phyloP scores from a whole-genome alignment of 2,797 vertebrate genomes.

The Margarornis squamiger region DNA sequence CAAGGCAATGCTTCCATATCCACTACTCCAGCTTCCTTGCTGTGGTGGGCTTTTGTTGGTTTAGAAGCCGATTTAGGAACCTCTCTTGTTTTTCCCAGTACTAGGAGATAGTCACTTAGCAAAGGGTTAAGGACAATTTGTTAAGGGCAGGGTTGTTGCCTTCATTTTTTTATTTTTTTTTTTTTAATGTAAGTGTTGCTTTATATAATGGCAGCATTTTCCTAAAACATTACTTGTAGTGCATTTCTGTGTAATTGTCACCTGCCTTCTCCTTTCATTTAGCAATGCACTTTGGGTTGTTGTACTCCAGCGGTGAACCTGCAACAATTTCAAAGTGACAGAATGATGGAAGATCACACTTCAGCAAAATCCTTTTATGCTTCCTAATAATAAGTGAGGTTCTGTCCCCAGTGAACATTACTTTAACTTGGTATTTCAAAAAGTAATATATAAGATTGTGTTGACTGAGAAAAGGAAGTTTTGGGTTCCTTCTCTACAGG shows the following conservation, averaged over 20 bases:
- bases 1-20: not conserved
- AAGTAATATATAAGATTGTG: not conserved
- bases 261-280: slow-evolving; percentile 4
- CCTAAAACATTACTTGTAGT: not conserved
- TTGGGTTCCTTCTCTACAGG: not conserved
- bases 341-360: slow-evolving; percentile 15
- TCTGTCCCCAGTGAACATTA: not conserved
- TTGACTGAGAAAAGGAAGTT: not conserved
- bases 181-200: not conserved
- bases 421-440: slow-evolving; percentile 10
- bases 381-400: not conserved
- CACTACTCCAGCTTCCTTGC: not conserved
- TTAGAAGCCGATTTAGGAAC: not conserved
- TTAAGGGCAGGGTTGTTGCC: fast-evolving
- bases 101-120: not conserved
- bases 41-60: not conserved
- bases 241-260: not conserved
- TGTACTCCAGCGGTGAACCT: not conserved
- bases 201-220: not conserved
- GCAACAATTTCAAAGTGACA: slow-evolving; percentile 19
- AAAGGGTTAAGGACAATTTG: not conserved
- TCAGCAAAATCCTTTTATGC: slow-evolving; percentile 28
- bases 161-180: not conserved
- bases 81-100: not conserved
- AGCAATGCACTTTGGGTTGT: not conserved